Evolutionary conservation across 2,888 invertebrate species (phyloP), one percentile per base, ranked within the genome.

Genomic region (Branchipolynoe longqiensis): DNA sequence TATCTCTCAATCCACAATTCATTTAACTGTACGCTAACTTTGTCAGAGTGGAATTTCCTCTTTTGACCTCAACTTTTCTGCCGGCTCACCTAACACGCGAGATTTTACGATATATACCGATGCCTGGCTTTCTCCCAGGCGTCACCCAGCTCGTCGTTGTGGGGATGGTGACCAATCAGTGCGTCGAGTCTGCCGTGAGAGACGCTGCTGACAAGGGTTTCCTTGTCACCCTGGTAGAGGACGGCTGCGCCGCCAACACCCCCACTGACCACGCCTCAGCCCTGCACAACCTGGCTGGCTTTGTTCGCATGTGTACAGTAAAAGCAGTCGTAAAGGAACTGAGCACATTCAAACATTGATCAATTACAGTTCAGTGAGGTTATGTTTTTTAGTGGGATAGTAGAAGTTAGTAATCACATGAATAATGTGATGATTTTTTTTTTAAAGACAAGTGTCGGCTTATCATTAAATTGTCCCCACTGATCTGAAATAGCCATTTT

Each of bases 191-290:
- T 4, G 87, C 87, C 12, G 85, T 87, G n/a, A 31, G 87, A 18
- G 87, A 87, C 48, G 87, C 86, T 12, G 87, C 87, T 0, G 87
- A 87, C 48, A 54, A 40, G 40, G 87, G 87, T 56, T 86, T 85
- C 40, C 69, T 83, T 0, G 85, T 87, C 2, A 86, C 85, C 3
- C 36, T 86, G 25, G 85, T 85, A 31, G 82, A 85, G 31, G 87
- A 87, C 56, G 87, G 83, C 4, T 82, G 85, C 25, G 83, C 85
- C 18, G 81, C 87, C 22, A 38, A 84, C 31, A 58, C 59, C 0
- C 82, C 64, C 48, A 18, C 28, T 18, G 84, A 86, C 3, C 87
- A 87, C 41, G 84, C 58, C 22, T 56, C 78, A 22, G 56, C 78
- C 6, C 64, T 87, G 18, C n/a, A 38, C 4, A 82, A 83, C 73